phyloP scores from a whole-genome alignment of 2,113 vertebrate species.

The Cyanistes caeruleus region DNA sequence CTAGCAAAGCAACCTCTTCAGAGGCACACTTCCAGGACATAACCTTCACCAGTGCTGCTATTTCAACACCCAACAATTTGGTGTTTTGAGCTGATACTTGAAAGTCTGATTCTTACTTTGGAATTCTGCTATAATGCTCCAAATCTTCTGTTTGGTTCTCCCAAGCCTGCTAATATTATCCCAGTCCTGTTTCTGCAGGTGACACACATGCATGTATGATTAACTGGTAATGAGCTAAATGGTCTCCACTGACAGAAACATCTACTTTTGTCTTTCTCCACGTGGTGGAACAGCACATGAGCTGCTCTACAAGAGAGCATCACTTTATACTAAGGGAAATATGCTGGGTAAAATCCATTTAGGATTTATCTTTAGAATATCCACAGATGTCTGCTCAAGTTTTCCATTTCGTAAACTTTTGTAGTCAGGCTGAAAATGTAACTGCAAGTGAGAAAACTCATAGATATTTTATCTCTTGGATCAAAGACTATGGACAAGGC shows the following conservation, averaged over 20 bases:
- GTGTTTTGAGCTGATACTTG: not conserved
- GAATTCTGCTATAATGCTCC: not conserved
- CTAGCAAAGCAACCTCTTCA: not conserved
- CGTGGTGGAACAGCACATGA: not conserved
- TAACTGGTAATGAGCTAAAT: not conserved
- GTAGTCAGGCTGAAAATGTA: not conserved
- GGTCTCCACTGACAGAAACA: not conserved
- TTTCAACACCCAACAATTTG: not conserved
- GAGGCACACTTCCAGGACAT: not conserved
- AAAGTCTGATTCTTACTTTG: not conserved
- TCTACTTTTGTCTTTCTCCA: not conserved
- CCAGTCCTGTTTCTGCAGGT: not conserved
- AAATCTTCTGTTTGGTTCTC: not conserved
- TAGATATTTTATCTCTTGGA: not conserved
- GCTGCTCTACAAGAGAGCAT: rapidly evolving
- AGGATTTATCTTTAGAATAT: not conserved
- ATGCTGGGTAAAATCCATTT: not conserved
- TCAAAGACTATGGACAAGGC: not conserved
- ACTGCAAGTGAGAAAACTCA: not conserved
- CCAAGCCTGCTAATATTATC: not conserved
- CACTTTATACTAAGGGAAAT: not conserved
- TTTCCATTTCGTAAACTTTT: not conserved
- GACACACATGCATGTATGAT: not conserved
- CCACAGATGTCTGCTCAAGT: not conserved
- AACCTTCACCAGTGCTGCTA: not conserved